These are phyloP conservation scores for Spheniscus mendiculus DNA, from an alignment of 2,113 vertebrate species.

Conservation along the genomic window DNA sequence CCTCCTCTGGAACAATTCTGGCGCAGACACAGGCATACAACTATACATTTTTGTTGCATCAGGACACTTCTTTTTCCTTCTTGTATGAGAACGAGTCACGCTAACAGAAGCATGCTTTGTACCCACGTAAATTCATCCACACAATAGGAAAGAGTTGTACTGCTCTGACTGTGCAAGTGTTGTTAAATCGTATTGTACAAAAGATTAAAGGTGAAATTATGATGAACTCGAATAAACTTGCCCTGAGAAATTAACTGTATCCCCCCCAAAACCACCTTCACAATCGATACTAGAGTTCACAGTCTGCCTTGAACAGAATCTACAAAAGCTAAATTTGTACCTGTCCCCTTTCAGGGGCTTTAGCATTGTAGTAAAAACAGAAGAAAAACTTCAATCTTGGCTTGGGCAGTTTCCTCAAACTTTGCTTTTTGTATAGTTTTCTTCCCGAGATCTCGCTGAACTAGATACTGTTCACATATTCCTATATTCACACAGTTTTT, in stretches of 20 bases:
- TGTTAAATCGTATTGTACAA: background rate
- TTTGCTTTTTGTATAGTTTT: background rate
- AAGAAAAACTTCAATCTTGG: background rate
- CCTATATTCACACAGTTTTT: background rate
- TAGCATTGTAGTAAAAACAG: background rate
- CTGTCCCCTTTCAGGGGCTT: background rate
- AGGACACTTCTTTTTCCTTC: background rate
- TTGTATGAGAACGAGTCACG: fast-evolving
- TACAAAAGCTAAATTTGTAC: background rate
- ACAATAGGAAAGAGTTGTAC: background rate
- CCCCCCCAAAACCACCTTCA: background rate
- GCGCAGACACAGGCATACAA: background rate
- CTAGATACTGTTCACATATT: background rate
- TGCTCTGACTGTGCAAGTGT: background rate
- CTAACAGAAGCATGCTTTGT: background rate
- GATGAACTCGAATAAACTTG: background rate
- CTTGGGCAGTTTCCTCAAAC: background rate
- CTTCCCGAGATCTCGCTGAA: background rate
- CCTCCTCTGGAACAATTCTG: background rate
- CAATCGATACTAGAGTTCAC: background rate
- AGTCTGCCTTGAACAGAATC: background rate
- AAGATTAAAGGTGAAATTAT: conserved; percentile 1
- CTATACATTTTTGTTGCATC: background rate
- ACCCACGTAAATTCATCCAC: background rate
- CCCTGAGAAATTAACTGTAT: background rate